Conservation (phyloP, 2,888 invertebrate species). For the Nesidiocoris tenuis region DNA sequence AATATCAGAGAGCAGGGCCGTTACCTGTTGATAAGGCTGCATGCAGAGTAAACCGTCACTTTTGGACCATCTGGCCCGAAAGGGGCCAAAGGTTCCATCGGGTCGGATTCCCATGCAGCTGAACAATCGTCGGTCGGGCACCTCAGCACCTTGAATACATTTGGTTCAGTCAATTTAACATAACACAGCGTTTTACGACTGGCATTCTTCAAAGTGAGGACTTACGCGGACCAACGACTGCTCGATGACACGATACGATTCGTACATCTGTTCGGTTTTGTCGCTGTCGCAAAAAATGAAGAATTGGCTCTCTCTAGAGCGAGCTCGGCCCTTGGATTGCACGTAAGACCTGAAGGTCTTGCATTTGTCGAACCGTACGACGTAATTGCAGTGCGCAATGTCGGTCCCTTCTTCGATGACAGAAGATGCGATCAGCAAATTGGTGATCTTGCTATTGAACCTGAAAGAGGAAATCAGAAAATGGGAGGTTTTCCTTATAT, state of each 20-base stretch:
- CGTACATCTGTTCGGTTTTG: constrained; percentile 22
- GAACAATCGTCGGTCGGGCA: background rate
- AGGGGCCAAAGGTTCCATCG: constrained; percentile 24
- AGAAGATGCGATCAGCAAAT: constrained; percentile 71
- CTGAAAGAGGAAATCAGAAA: too few species aligned
- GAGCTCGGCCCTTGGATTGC: constrained; percentile 87
- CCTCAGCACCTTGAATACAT: too few species aligned
- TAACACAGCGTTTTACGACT: too few species aligned
- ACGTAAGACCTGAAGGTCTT: constrained; percentile 78
- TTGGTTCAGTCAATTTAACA: too few species aligned
- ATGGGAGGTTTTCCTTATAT: too few species aligned
- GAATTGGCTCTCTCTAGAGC: constrained; percentile 63
- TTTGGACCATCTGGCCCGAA: constrained; percentile 55
- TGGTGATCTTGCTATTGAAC: constrained; percentile 63
- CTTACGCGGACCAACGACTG: background rate
- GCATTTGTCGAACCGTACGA: constrained; percentile 72
- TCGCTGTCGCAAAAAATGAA: constrained; percentile 48
- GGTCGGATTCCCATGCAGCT: background rate
- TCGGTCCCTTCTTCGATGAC: constrained; percentile 91
- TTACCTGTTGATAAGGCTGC: constrained; percentile 66
- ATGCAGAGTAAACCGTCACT: constrained; percentile 63
- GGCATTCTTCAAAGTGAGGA: too few species aligned
- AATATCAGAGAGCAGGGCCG: too few species aligned
- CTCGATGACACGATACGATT: constrained; percentile 47
- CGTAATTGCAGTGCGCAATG: constrained; percentile 76